Evolutionary conservation across 2,797 vertebrate genomes (phyloP).

Genomic region (Aldrovandia affinis): DNA sequence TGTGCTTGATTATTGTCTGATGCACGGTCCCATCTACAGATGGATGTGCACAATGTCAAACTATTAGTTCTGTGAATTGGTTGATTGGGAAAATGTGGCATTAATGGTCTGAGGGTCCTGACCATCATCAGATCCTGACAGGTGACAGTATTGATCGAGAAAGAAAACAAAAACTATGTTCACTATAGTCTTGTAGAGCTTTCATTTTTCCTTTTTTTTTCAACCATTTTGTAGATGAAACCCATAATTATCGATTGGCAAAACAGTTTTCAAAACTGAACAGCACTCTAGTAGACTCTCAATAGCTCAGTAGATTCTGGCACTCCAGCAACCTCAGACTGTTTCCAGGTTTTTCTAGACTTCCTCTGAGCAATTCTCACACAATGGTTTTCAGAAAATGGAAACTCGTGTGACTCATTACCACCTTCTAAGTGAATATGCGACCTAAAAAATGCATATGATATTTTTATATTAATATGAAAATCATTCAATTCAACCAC

Average conservation of each 20-base stretch:
- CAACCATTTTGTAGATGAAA: background rate
- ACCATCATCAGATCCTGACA: background rate
- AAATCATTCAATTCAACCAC: background rate
- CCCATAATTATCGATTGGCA: background rate
- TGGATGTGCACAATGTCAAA: background rate
- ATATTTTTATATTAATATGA: background rate
- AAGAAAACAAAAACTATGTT: background rate
- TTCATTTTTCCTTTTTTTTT: background rate
- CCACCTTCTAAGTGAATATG: conserved; percentile 2
- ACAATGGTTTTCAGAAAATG: too few relatives aligned
- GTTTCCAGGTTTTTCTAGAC: too few relatives aligned
- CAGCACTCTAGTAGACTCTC: background rate
- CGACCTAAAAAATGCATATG: background rate
- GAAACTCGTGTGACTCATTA: too few relatives aligned
- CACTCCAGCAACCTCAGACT: background rate
- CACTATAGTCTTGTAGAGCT: background rate
- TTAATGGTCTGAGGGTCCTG: background rate
- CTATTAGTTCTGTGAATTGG: background rate
- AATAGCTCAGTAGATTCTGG: background rate
- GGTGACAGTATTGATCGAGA: background rate
- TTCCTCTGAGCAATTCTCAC: too few relatives aligned
- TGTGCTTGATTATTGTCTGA: background rate
- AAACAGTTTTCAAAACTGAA: background rate
- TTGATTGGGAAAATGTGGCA: background rate
- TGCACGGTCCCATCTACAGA: background rate